These are phyloP conservation scores for Agonopterix heracliana DNA, from an alignment of 2,888 invertebrate species.

Conservation along the genomic window DNA sequence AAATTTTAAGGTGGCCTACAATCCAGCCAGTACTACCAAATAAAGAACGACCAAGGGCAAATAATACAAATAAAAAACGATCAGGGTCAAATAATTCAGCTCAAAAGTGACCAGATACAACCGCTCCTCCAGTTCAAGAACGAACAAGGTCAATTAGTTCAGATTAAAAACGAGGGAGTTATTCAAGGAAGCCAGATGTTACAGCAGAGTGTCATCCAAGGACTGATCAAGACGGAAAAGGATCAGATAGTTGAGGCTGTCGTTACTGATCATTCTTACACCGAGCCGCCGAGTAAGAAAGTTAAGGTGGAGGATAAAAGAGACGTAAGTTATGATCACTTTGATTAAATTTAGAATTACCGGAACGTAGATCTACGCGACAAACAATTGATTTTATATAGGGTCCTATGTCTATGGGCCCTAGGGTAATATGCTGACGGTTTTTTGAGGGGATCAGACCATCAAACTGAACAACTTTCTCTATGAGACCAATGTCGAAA, in stretches of 20 bases:
- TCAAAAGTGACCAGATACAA: slow-evolving; percentile 57
- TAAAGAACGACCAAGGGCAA: slow-evolving; percentile 67
- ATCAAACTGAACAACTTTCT: too few species aligned
- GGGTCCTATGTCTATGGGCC: too few species aligned
- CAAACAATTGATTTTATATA: too few species aligned
- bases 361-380: too few species aligned
- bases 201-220: slow-evolving; percentile 22
- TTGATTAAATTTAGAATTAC: neutral
- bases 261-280: slow-evolving; percentile 55
- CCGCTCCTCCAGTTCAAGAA: slow-evolving; percentile 52
- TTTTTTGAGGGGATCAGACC: too few species aligned
- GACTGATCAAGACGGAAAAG: slow-evolving; percentile 39
- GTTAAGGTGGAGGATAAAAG: slow-evolving; percentile 51
- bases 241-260: slow-evolving; percentile 42
- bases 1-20: slow-evolving; percentile 28
- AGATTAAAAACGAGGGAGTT: slow-evolving; percentile 41
- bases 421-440: neutral
- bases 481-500: too few species aligned
- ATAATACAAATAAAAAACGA: slow-evolving; percentile 63
- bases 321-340: slow-evolving; percentile 33
- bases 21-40: slow-evolving; percentile 54
- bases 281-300: slow-evolving; percentile 59
- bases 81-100: slow-evolving; percentile 63
- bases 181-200: slow-evolving; percentile 17
- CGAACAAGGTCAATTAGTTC: slow-evolving; percentile 51